Conservation (phyloP, 2,888 invertebrate species). For the Noctuana brunneofusca region DNA sequence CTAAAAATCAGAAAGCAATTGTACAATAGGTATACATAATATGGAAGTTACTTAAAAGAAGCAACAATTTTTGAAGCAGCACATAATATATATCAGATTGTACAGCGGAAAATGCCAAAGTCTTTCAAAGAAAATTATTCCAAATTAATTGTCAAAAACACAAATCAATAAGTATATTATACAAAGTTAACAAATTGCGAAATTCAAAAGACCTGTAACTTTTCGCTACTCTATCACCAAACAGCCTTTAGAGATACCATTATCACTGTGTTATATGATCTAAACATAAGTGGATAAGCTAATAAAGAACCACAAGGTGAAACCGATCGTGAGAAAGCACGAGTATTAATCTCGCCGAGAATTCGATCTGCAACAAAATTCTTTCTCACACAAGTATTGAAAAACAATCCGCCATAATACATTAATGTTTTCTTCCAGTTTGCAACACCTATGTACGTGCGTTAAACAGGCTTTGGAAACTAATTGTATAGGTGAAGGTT, state of each 20-base stretch:
- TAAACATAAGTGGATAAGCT: conserved; percentile 37
- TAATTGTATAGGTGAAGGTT: background rate
- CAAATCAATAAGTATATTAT: too few species aligned
- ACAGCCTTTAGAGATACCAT: background rate
- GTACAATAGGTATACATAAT: too few species aligned
- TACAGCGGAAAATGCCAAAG: too few species aligned
- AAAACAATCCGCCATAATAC: conserved; percentile 3
- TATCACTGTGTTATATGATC: conserved; percentile 8
- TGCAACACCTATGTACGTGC: background rate
- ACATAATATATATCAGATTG: too few species aligned
- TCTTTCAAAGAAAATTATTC: too few species aligned
- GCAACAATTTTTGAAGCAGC: too few species aligned
- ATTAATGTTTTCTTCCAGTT: background rate
- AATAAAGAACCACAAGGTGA: conserved; percentile 48
- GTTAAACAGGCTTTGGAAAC: background rate
- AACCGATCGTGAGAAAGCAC: conserved; percentile 51
- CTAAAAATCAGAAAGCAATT: too few species aligned
- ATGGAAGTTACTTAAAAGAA: too few species aligned
- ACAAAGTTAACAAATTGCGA: too few species aligned
- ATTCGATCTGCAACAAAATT: conserved; percentile 43
- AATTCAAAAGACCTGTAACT: too few species aligned
- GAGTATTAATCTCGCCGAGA: conserved; percentile 43
- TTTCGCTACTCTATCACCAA: too few species aligned
- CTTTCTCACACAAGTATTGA: conserved; percentile 44
- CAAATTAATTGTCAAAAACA: too few species aligned